Evolutionary conservation across 2,888 invertebrate species (phyloP), one percentile per base, ranked within the genome.

Genomic region (Tridacna gigas): DNA sequence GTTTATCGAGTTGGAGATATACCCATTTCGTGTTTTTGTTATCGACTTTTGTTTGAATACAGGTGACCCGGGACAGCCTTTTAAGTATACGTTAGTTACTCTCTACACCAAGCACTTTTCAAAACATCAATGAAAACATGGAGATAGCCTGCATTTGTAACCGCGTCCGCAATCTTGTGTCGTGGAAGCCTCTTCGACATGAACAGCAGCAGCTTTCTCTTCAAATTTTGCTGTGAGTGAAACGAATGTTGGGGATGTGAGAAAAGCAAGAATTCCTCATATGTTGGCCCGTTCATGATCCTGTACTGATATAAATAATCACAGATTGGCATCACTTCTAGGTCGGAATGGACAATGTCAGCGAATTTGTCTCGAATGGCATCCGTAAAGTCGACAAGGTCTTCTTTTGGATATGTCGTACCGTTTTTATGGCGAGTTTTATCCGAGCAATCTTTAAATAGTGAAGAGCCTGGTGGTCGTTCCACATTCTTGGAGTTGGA

Each of bases 271-370:
- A 83, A 37, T 65, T 69, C 76, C 60, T 77, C 51, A 60, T 83
- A 83, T n/a, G 75, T 45, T 37, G 69, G 61, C 0, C 79, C 65
- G 26, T 76, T 76, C 26, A 83, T 15, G 18, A 83, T 56, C 48
- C 26, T 45, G 22, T 66, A 71, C 37, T 83, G 78, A 51, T 83
- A 83, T 60, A 83, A 25, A 22, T 83, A 65, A 37, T 83, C 83
- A 60, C 83, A 83, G 0, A 83, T 71, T 15, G 79, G 77, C 26
- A 79, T 63, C 12, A 77, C 45, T 26, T 83, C 79, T 0, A 83
- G 25, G 22, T 63, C 63, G 12, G 65, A 63, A 22, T 83, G 73
- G 28, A 79, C 26, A 4, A 83, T 60, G 56, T 83, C 56, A 12
- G 76, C 79, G 25, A 51, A 74, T 12, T 22, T 22, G 15, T 15